These are phyloP conservation scores for Cladorhizidae sp. DNA, from an alignment of 37 sponge, comb jelly and placozoan genomes.

Conservation along the genomic window DNA sequence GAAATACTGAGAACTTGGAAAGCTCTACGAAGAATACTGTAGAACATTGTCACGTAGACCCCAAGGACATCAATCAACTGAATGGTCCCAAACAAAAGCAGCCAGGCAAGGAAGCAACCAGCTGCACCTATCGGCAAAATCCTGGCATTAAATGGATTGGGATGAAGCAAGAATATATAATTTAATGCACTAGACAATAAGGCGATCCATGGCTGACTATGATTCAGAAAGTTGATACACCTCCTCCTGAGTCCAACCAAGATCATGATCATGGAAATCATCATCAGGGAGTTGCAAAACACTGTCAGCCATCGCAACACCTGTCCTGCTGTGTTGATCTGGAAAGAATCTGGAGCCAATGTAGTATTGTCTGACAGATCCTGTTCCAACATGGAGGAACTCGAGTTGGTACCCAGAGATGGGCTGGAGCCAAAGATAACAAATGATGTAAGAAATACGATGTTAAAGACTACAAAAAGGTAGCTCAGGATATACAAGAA, in stretches of 20 bases:
- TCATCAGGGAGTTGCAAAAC: neutral
- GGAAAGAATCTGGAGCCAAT: neutral
- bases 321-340: neutral
- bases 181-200: neutral
- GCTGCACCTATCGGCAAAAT: constrained; percentile 68
- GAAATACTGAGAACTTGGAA: constrained; percentile 53
- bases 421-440: constrained; percentile 25
- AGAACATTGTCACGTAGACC: constrained; percentile 79
- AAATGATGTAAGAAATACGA: constrained; percentile 64
- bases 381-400: no score
- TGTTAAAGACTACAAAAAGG: constrained; percentile 30
- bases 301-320: constrained; percentile 9
- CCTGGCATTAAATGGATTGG: constrained; percentile 15
- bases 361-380: no score
- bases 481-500: constrained; percentile 7
- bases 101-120: constrained; percentile 75
- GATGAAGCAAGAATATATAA: constrained; percentile 30
- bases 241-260: neutral
- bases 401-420: neutral
- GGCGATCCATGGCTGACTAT: neutral
- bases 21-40: constrained; percentile 59
- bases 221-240: neutral
- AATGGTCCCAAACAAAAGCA: constrained; percentile 49
- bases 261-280: neutral
- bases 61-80: constrained; percentile 70